A percentile compares a stretch with the other conserved stretches of the same genome.
These are phyloP conservation scores for Salminus brasiliensis DNA, from an alignment of 2,113 vertebrate species.

Conservation along the genomic window DNA sequence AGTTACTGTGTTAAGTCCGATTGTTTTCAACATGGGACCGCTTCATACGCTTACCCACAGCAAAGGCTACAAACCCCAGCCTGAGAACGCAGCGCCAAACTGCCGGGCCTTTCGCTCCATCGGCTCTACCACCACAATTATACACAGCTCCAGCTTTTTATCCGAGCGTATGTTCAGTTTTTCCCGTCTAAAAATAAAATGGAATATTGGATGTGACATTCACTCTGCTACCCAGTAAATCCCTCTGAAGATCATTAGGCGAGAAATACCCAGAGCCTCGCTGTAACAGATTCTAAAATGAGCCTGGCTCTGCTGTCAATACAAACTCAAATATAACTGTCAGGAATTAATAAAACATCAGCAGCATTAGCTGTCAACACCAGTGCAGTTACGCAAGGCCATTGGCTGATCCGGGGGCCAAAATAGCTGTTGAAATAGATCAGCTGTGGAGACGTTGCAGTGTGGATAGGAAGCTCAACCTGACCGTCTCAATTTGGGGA, in stretches of 20 bases:
- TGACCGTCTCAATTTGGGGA: not conserved
- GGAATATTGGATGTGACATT: not conserved
- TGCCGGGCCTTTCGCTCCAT: not conserved
- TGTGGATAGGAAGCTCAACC: not conserved
- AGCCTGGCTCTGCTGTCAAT: not conserved
- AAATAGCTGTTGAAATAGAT: not conserved
- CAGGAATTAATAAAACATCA: constrained; percentile 2
- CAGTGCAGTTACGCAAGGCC: not conserved
- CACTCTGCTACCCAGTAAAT: not conserved
- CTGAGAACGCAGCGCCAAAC: not conserved
- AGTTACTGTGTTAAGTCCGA: too few relatives aligned
- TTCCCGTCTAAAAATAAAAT: not conserved
- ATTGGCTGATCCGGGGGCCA: not conserved
- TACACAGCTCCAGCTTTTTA: not conserved
- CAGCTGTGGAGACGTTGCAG: not conserved
- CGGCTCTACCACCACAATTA: not conserved
- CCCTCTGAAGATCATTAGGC: constrained; percentile 21
- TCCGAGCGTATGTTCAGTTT: not conserved
- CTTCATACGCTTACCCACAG: not conserved
- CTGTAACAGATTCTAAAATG: not conserved
- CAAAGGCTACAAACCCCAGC: too few relatives aligned
- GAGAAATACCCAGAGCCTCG: not conserved
- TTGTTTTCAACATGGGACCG: too few relatives aligned
- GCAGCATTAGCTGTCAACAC: not conserved
- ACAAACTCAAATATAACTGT: not conserved